Evolutionary conservation across 2,113 vertebrate genomes (phyloP).

Genomic region (Triplophysa rosa): DNA sequence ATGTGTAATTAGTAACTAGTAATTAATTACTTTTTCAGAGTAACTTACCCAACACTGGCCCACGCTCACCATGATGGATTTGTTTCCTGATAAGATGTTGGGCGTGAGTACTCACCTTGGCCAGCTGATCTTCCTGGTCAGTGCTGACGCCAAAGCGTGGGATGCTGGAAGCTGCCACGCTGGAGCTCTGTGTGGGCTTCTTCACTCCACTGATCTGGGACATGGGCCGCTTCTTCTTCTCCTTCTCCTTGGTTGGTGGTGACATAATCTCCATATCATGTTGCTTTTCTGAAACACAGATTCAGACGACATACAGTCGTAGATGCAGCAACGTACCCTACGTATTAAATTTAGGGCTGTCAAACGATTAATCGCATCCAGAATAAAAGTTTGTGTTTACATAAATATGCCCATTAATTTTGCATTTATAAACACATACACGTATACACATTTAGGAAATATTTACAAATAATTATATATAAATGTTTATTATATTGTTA

Average conservation of each 20-base stretch:
- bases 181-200: constrained; percentile 75
- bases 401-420: no score
- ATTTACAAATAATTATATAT: no score
- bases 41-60: no score
- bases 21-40: no score
- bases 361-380: no score
- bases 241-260: constrained; percentile 76
- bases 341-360: not conserved
- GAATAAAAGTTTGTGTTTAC: no score
- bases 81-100: not conserved
- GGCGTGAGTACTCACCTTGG: constrained; percentile 73
- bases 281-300: constrained; percentile 80
- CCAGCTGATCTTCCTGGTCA: constrained; percentile 80
- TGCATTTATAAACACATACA: no score
- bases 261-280: constrained; percentile 89
- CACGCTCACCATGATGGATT: not conserved
- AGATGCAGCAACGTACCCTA: not conserved
- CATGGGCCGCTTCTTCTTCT: constrained; percentile 80
- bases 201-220: constrained; percentile 86
- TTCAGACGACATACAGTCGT: not conserved
- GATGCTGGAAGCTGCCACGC: constrained; percentile 72
- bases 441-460: no score
- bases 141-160: constrained; percentile 86
- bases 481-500: no score
- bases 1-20: no score